Base-by-base conservation (phyloP, 2,113 vertebrate genomes). In the Crotalus helleri region DNA sequence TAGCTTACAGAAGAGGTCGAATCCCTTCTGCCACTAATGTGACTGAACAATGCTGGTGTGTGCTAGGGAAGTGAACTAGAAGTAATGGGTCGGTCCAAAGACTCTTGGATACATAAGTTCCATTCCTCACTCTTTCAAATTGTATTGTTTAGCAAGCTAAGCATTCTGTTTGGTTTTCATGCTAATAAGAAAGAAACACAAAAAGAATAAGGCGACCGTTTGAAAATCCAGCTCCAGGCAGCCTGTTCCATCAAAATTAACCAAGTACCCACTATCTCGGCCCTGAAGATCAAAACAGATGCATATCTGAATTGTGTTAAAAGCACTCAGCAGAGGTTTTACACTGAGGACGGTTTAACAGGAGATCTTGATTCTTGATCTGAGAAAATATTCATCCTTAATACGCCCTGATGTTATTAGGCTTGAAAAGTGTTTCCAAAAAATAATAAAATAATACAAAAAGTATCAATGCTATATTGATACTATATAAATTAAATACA, bases 81-180 rank as follows among this genome's bases (percentile, higher is more conserved):
- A 97, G 96, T 98, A 98, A 98, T 98, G 92, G 94, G 97, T 97
- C 97, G 96, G 94, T 96, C 96, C 97, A 95, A 95, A 92, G 97
- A 96, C 96, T 95, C 96, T 94, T 91, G 91, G 96, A 95, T 89
- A 44, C 89, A 74, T 0, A 94, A 95, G 94, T 95, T 96, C 93
- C 93, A 74, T 95, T 96, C 95, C 85, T 93, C 94, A 95, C 95
- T 94, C 95, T 95, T 95, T 95, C 96, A 92, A 94, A 91, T 74
- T 1, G 85, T 94, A 95, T 97, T 97, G 95, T 97, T 94, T 93
- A 23, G 85, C 94, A 58, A 91, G 29, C 21, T n/a, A 90, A 96
- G 94, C 92, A 92, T 91, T 89, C 94, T 94, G 93, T 94, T 95
- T 95, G 95, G 92, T 89, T 92, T 89, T 94, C 69, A 92, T 93